A percentile compares a stretch with the other conserved stretches of the same genome.
These are phyloP conservation scores for Himalopsyche anomala DNA, from an alignment of 2,888 invertebrate genomes.

Conservation along the genomic window DNA sequence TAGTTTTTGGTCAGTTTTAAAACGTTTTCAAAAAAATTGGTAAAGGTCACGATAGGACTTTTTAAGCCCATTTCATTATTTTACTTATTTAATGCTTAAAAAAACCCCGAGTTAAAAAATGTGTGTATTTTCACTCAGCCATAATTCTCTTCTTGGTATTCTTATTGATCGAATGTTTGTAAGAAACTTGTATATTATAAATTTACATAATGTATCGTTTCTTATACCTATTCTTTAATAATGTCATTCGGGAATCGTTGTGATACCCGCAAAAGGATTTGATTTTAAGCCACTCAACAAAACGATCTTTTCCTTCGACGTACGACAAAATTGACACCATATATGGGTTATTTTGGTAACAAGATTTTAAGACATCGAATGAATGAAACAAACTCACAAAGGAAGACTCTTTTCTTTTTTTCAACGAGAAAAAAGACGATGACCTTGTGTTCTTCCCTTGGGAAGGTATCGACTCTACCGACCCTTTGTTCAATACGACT, in stretches of 20 bases:
- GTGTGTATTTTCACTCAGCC: too few relatives aligned
- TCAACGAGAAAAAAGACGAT: background rate
- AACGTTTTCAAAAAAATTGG: too few relatives aligned
- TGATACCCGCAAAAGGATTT: background rate
- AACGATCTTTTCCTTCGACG: background rate
- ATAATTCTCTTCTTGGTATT: too few relatives aligned
- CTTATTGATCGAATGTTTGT: too few relatives aligned
- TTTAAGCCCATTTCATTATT: too few relatives aligned
- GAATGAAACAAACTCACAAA: slow-evolving; percentile 27
- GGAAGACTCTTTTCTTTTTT: background rate
- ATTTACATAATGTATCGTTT: too few relatives aligned
- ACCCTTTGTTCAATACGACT: slow-evolving; percentile 18
- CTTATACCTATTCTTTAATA: too few relatives aligned
- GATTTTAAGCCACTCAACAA: slow-evolving; percentile 3
- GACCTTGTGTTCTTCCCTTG: slow-evolving; percentile 1
- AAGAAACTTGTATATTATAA: too few relatives aligned
- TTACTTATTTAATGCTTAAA: too few relatives aligned
- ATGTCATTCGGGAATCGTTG: background rate
- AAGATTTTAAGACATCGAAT: slow-evolving; percentile 15
- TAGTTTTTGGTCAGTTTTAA: too few relatives aligned
- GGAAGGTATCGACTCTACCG: slow-evolving; percentile 9
- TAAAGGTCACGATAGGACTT: too few relatives aligned
- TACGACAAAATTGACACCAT: slow-evolving; percentile 10
- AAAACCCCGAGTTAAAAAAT: too few relatives aligned
- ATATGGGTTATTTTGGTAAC: background rate